phyloP scores from a whole-genome alignment of 2,888 invertebrate species.

The Silvanus unidentatus region DNA sequence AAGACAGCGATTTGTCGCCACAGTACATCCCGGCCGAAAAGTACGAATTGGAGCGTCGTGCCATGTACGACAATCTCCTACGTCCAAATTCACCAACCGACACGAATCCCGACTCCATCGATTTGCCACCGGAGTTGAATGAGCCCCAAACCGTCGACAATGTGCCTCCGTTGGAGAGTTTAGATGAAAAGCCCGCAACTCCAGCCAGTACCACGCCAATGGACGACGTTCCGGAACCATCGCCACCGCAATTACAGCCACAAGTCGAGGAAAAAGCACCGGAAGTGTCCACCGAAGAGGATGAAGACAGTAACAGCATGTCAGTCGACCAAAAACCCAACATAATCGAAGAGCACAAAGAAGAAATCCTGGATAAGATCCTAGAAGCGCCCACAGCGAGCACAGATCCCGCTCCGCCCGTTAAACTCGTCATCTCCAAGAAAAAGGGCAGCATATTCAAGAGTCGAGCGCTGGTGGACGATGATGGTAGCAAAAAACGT shows the following conservation, averaged over 20 bases:
- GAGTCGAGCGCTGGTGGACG: conserved; percentile 66
- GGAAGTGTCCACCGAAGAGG: conserved; percentile 15
- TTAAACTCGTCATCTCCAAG: conserved; percentile 67
- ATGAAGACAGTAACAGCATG: conserved; percentile 27
- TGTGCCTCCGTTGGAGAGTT: background rate
- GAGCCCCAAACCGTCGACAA: background rate
- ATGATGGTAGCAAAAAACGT: conserved; percentile 61
- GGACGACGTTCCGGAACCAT: background rate
- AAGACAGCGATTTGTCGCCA: conserved; percentile 40
- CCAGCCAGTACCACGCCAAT: background rate
- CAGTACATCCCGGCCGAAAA: conserved; percentile 48
- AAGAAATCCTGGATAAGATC: conserved; percentile 37
- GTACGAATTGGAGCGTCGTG: conserved; percentile 45
- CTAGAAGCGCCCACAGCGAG: conserved; percentile 33
- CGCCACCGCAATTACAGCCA: background rate
- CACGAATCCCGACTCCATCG: conserved; percentile 5
- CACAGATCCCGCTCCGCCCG: conserved; percentile 42
- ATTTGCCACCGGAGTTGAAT: background rate
- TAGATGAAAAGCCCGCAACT: background rate
- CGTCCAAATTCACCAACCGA: conserved; percentile 35
- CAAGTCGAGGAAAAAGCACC: conserved; percentile 1
- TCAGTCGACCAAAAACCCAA: conserved; percentile 22
- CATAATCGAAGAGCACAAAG: conserved; percentile 32
- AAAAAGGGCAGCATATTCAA: conserved; percentile 90
- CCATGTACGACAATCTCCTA: conserved; percentile 44